Conservation (phyloP, 2,113 vertebrate species). For the Oostethus manadensis region DNA sequence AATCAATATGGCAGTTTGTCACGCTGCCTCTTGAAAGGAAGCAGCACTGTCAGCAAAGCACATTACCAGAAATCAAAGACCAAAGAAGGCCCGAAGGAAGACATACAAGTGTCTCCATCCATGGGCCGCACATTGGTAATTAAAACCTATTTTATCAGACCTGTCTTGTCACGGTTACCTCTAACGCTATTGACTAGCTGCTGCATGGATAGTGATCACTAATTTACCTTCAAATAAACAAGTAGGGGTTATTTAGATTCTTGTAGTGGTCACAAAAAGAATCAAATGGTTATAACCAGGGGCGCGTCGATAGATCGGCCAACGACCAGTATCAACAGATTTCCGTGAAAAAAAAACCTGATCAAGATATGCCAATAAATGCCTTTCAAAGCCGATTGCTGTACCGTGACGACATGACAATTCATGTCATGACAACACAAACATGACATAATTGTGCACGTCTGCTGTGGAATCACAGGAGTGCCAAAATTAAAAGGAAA, state of each 20-base stretch:
- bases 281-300: slow-evolving; percentile 15
- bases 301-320: too few species aligned
- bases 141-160: slow-evolving; percentile 93
- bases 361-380: too few species aligned
- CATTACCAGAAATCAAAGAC: slow-evolving; percentile 95
- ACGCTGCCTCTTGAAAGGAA: slow-evolving; percentile 78
- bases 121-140: slow-evolving; percentile 90
- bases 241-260: slow-evolving; percentile 76
- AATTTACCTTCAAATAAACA: slow-evolving; percentile 83
- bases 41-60: slow-evolving; percentile 82
- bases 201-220: slow-evolving; percentile 74
- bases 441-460: too few species aligned
- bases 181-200: slow-evolving; percentile 79
- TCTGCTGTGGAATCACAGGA: too few species aligned
- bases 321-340: too few species aligned
- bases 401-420: too few species aligned
- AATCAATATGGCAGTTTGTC: slow-evolving; percentile 97
- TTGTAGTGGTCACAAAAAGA: slow-evolving; percentile 55
- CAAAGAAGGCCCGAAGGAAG: slow-evolving; percentile 67
- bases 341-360: too few species aligned
- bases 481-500: too few species aligned
- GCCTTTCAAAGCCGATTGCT: too few species aligned
- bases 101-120: slow-evolving; percentile 61
- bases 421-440: too few species aligned
- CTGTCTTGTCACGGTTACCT: slow-evolving; percentile 69